Percentiles rank a stretch among this genome's conserved stretches.
phyloP scores from a whole-genome alignment of 2,888 invertebrate species.

The Agrilus mali region DNA sequence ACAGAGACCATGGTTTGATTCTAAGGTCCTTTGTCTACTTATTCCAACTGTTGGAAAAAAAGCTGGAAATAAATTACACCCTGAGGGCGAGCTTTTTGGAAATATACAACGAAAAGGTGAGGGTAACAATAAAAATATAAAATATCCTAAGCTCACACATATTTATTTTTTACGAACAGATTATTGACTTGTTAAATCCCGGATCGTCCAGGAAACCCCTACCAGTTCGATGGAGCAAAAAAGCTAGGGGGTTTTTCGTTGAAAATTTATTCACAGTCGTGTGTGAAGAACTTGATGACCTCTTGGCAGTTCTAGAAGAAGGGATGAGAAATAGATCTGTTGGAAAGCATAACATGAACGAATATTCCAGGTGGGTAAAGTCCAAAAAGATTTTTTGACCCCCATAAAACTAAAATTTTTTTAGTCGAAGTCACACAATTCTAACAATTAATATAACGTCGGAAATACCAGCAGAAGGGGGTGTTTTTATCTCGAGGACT shows the following conservation, averaged over 20 bases:
- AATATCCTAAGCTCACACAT: neutral
- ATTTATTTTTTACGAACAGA: constrained; percentile 39
- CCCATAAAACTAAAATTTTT: too few species aligned
- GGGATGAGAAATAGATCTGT: constrained; percentile 85
- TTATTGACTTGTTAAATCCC: constrained; percentile 86
- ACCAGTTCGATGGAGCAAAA: constrained; percentile 89
- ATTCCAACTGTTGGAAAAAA: constrained; percentile 67
- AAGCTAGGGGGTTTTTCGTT: constrained; percentile 84
- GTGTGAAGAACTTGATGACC: constrained; percentile 84
- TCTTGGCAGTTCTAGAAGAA: constrained; percentile 88
- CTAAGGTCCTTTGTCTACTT: constrained; percentile 85
- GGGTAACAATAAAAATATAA: constrained; percentile 8
- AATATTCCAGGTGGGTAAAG: constrained; percentile 58
- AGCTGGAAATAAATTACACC: constrained; percentile 66
- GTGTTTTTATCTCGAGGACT: constrained; percentile 77
- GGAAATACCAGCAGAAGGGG: constrained; percentile 68
- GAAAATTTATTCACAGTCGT: constrained; percentile 94
- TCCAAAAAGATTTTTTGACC: neutral
- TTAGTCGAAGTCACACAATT: constrained; percentile 72
- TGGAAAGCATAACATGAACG: constrained; percentile 86
- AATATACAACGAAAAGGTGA: constrained; percentile 94
- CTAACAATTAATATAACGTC: constrained; percentile 83
- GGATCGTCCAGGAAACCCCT: constrained; percentile 69
- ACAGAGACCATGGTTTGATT: constrained; percentile 73
- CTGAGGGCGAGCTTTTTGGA: constrained; percentile 89